Base-by-base conservation (phyloP, 2,888 invertebrate genomes). In the Rutpela maculata region DNA sequence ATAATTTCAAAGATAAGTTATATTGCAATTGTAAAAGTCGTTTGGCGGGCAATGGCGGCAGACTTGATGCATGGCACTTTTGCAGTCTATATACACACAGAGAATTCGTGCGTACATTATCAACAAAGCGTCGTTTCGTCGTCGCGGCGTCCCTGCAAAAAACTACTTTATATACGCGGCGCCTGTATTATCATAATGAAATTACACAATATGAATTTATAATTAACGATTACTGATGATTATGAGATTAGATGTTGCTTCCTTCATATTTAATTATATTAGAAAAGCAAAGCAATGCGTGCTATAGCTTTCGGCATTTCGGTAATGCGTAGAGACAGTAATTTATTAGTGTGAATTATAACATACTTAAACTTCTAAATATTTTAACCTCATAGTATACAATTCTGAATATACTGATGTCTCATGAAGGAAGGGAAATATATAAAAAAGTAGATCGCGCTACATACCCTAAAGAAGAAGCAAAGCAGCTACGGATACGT, bases 11-110 rank as follows among this genome's bases (percentile, higher is more conserved):
- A 87, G 87, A 88, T 88, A 88, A 87, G 85, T 88, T 87, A 88
- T 86, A 84, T 75, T 84, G 87, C 87, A 88, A 88, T 88, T 88
- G 86, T 86, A 87, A 83, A 86, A 88, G 88, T 88, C 88, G 86
- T 88, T 88, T 88, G 88, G 88, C 87, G 86, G 84, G 85, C 85
- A 86, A 87, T 85, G 86, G 86, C 85, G 85, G 86, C 83, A 81
- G 72, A 72, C 63, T 63, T 63, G 72, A 75, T 75, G 55, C 69
- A 75, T 75, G 63, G 69, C 19, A 65, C 62, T 74, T 74, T 68
- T 74, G 68, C 55, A 68, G 74, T 74, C 65, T 74, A 66, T 73
- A 56, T 68, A 56, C 60, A 66, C 74, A 66, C 22, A 66, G 66
- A 56, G 74, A 74, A 74, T 74, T 75, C 75, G 75, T 69, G 75